Base-by-base conservation (phyloP, 2,888 invertebrate species). In the Syrphus vitripennis region DNA sequence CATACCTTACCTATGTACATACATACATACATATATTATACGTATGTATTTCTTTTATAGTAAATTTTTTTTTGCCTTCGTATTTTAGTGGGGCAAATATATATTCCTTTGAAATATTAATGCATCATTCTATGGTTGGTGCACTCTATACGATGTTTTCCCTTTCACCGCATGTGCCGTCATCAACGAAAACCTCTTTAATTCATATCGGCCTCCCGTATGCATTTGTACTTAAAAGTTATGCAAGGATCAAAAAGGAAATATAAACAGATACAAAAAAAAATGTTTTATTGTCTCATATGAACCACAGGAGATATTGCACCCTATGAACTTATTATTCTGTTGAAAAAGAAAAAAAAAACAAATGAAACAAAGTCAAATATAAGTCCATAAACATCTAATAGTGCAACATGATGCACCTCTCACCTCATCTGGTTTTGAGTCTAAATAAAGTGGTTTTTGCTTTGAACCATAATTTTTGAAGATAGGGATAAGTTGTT, bases 71-170 rank as follows among this genome's bases (percentile, higher is more conserved):
- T 50, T 3, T 3, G 3, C 24, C 24, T 14, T 29, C 21, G 16
- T 42, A 77, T 72, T 86, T 82, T 77, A 86, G 86, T 86, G 77
- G 86, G 65, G 74, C 82, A 82, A 86, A 86, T 86, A 70, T 86
- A 72, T 78, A 81, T 77, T 82, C 82, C 77, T 86, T 82, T 86
- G 86, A 86, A 86, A 82, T 86, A 86, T 82, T 86, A 82, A 86
- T 86, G 82, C 74, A 86, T 86, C 70, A 40, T 67, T 42, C 24
- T 55, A 74, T 69, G 70, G 82, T 53, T 77, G 72, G 42, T 74
- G 77, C 72, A 70, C 78, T 82, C 45, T 34, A 74, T 77, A n/a
- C n/a, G 42, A 65, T 65, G 48, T 74, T 48, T 31, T 53, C 26
- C 34, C 19, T 42, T 37, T 40, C 53, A 37, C 45, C 78, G 70